Conservation (phyloP, 1,140 invertebrate species). For the Halictus rubicundus region DNA sequence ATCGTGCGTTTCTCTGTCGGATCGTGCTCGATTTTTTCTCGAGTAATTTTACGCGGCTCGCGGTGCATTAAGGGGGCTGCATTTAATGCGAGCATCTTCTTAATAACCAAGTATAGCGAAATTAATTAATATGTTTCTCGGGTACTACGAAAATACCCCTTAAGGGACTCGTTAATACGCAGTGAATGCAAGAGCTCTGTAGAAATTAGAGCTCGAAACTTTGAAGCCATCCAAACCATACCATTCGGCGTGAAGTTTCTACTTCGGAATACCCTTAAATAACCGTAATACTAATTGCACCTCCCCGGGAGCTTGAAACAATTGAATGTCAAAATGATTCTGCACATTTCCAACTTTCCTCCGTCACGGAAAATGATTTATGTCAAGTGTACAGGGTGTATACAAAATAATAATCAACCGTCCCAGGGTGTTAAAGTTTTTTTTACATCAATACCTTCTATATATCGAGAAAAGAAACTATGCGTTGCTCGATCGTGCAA, state of each 20-base stretch:
- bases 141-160: not conserved
- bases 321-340: not conserved
- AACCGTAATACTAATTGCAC: not conserved
- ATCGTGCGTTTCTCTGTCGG: not conserved
- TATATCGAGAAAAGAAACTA: too few relatives aligned
- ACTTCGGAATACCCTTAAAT: not conserved
- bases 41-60: not conserved
- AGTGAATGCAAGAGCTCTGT: not conserved
- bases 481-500: too few relatives aligned
- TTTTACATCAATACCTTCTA: too few relatives aligned
- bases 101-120: not conserved
- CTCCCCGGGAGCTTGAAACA: not conserved
- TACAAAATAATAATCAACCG: too few relatives aligned
- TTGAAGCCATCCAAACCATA: not conserved
- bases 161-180: not conserved
- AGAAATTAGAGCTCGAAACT: not conserved
- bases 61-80: not conserved
- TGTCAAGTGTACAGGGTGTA: too few relatives aligned
- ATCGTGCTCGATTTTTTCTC: not conserved
- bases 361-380: too few relatives aligned
- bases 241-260: not conserved
- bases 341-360: not conserved
- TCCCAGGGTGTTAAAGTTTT: too few relatives aligned
- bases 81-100: not conserved
- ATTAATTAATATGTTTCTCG: slow-evolving; percentile 1